Percentiles rank a stretch among this genome's conserved stretches.
These are phyloP conservation scores for Epirrhoe alternata DNA, from an alignment of 2,888 invertebrate genomes.

Conservation along the genomic window DNA sequence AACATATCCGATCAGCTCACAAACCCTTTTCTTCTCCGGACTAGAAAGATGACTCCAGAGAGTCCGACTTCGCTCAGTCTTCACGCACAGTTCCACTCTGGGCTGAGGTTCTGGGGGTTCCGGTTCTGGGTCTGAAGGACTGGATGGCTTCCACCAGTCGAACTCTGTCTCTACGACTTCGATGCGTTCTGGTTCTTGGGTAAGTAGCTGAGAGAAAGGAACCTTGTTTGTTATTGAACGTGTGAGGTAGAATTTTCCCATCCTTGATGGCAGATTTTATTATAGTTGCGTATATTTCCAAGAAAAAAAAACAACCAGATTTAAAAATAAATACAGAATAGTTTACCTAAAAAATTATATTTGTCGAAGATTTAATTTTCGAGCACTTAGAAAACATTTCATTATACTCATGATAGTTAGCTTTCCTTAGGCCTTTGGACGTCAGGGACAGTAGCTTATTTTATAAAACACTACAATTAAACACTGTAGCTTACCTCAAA, in stretches of 20 bases:
- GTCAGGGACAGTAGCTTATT: not conserved
- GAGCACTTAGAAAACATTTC: too few species aligned
- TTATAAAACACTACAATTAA: not conserved
- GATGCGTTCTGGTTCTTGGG: conserved; percentile 76
- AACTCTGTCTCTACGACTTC: conserved; percentile 78
- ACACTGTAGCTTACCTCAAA: conserved; percentile 83
- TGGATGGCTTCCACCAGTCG: conserved; percentile 76
- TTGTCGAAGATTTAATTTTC: too few species aligned
- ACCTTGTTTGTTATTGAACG: not conserved
- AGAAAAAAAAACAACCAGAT: too few species aligned
- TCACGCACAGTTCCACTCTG: conserved; percentile 79
- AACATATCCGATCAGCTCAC: conserved; percentile 87
- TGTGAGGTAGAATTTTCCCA: too few species aligned
- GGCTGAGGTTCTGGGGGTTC: conserved; percentile 48
- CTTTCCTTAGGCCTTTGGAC: not conserved
- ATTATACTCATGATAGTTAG: not conserved
- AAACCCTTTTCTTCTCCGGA: conserved; percentile 86
- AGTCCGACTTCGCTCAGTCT: conserved; percentile 80
- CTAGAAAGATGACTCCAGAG: conserved; percentile 87
- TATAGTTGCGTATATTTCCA: too few species aligned
- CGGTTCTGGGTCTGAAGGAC: conserved; percentile 58
- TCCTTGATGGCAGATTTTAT: too few species aligned
- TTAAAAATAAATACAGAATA: too few species aligned
- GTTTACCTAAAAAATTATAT: too few species aligned
- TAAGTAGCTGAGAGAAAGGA: conserved; percentile 56